These are phyloP conservation scores for Mesitornis unicolor DNA, from an alignment of 2,113 vertebrate species.

Conservation along the genomic window DNA sequence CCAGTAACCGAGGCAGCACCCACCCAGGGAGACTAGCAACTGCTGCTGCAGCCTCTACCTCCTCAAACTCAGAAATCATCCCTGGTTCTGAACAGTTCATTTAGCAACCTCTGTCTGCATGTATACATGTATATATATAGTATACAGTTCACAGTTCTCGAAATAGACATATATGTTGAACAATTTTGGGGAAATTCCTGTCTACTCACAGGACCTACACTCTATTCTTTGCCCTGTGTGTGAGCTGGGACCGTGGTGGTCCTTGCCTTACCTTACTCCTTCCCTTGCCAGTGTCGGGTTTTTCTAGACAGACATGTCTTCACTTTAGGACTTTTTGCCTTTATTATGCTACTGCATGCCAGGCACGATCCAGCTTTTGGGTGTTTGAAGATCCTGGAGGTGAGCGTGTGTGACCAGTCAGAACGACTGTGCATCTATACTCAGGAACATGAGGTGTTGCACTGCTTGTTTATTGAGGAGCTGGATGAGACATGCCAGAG, in stretches of 20 bases:
- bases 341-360: not conserved
- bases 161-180: not conserved
- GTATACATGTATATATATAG: not conserved
- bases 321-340: not conserved
- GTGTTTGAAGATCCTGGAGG: not conserved
- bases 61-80: not conserved
- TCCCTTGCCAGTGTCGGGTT: not conserved
- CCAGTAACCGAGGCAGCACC: accelerated
- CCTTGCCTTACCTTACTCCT: not conserved
- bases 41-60: not conserved
- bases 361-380: not conserved
- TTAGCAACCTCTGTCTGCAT: not conserved
- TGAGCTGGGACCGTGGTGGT: not conserved
- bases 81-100: not conserved
- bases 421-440: not conserved
- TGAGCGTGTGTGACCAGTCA: not conserved
- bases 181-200: not conserved
- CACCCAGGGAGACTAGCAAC: not conserved
- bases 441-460: not conserved
- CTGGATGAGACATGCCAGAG: not conserved
- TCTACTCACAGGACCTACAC: not conserved
- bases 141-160: not conserved
- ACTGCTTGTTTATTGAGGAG: not conserved
- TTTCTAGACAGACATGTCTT: not conserved
- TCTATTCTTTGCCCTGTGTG: not conserved